Evolutionary conservation across 2,113 vertebrate species (phyloP).

Genomic region (Brachypteracias leptosomus): DNA sequence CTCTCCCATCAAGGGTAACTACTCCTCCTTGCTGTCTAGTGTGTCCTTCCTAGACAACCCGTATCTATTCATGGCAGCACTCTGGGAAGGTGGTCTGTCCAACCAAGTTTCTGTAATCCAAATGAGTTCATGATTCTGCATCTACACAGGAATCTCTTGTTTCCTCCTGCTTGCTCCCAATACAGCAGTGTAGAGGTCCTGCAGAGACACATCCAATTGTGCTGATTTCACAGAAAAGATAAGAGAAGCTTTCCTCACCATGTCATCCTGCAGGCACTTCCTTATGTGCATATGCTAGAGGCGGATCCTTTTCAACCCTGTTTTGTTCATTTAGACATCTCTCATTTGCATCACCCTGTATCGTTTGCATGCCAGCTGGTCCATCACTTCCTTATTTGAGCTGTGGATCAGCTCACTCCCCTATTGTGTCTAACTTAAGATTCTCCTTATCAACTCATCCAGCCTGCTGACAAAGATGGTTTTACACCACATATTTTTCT

Average conservation of each 20-base stretch:
- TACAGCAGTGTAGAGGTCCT: not conserved
- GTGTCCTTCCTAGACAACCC: not conserved
- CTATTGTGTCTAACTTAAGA: not conserved
- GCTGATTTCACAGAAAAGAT: not conserved
- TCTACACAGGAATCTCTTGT: not conserved
- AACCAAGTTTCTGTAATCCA: not conserved
- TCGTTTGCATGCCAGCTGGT: not conserved
- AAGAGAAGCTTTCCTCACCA: not conserved
- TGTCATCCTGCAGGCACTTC: not conserved
- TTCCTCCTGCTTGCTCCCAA: not conserved
- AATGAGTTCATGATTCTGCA: not conserved
- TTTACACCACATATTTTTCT: not conserved
- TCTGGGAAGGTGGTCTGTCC: not conserved
- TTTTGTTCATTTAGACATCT: not conserved
- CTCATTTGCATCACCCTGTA: not conserved
- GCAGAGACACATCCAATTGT: accelerated
- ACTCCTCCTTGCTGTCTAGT: not conserved
- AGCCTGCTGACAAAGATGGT: not conserved
- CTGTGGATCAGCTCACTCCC: not conserved
- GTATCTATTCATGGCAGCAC: not conserved
- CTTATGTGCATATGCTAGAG: not conserved
- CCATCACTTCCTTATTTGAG: not conserved
- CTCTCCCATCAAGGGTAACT: not conserved
- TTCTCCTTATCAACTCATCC: not conserved
- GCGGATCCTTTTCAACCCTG: not conserved